Evolutionary conservation across 2,113 vertebrate species (phyloP).

Genomic region (Gambusia holbrooki): DNA sequence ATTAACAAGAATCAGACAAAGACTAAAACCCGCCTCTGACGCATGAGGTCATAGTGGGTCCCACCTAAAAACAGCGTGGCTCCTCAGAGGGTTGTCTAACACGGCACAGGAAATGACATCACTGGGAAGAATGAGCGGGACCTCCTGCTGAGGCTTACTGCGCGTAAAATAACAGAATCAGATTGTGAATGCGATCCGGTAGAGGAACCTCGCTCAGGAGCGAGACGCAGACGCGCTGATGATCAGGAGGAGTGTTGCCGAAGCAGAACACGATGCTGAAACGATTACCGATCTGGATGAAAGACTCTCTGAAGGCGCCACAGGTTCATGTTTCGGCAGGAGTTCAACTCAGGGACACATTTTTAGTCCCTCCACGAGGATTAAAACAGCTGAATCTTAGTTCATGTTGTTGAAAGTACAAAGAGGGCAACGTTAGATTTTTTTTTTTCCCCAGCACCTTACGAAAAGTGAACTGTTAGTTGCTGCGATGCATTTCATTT

Average conservation of each 20-base stretch:
- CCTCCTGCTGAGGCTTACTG: slow-evolving; percentile 11
- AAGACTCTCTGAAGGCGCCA: not conserved
- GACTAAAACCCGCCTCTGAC: not conserved
- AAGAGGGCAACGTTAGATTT: too few relatives aligned
- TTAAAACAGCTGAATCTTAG: not conserved
- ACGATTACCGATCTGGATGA: slow-evolving; percentile 8
- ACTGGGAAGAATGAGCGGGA: not conserved
- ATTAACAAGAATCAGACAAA: not conserved
- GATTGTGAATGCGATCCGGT: not conserved
- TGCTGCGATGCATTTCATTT: too few relatives aligned
- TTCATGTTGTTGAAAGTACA: too few relatives aligned
- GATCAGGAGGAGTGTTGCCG: not conserved
- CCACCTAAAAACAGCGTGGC: slow-evolving; percentile 32
- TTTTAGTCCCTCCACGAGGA: not conserved
- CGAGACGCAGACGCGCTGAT: slow-evolving; percentile 10
- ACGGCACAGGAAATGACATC: slow-evolving; percentile 2
- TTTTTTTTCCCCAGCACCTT: not conserved
- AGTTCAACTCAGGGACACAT: not conserved
- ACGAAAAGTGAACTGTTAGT: not conserved
- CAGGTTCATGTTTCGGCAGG: slow-evolving; percentile 21
- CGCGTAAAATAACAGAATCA: slow-evolving; percentile 11
- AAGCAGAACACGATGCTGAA: slow-evolving; percentile 9
- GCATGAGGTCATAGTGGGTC: slow-evolving; percentile 42
- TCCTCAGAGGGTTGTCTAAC: slow-evolving; percentile 34
- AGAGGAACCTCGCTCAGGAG: slow-evolving; percentile 19